Conservation (phyloP, 2,888 invertebrate genomes). For the Herminia tarsipennalis region DNA sequence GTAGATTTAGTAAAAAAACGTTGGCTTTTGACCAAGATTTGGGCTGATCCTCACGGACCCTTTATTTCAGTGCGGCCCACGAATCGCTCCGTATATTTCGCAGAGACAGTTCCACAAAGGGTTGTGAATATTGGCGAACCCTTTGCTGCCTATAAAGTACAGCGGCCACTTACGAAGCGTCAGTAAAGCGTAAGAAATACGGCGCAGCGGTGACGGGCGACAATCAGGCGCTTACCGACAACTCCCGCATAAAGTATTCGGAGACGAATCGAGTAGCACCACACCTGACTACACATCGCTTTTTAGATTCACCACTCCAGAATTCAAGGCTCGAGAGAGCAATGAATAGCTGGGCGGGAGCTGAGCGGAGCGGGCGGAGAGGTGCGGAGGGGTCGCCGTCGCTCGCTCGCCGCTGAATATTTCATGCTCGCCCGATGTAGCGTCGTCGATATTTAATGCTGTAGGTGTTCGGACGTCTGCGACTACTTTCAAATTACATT, state of each 20-base stretch:
- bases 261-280: constrained; percentile 26
- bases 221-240: constrained; percentile 25
- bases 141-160: constrained; percentile 42
- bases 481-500: constrained; percentile 37
- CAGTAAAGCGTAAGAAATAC: constrained; percentile 35
- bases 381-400: constrained; percentile 23
- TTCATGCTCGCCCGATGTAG: constrained; percentile 46
- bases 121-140: constrained; percentile 41
- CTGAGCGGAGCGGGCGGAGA: constrained; percentile 6
- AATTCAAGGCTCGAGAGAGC: constrained; percentile 51
- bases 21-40: constrained; percentile 34
- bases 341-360: constrained; percentile 42
- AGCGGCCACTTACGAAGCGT: constrained; percentile 30
- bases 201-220: constrained; percentile 19
- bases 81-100: constrained; percentile 32
- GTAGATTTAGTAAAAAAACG: constrained; percentile 26
- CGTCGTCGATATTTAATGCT: constrained; percentile 49
- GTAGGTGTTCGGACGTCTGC: constrained; percentile 40
- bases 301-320: constrained; percentile 42
- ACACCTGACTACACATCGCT: constrained; percentile 50
- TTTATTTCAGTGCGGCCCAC: constrained; percentile 31
- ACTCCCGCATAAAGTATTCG: constrained; percentile 33
- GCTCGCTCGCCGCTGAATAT: constrained; percentile 45
- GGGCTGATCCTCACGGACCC: constrained; percentile 17
- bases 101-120: constrained; percentile 31